phyloP scores from a whole-genome alignment of 2,888 invertebrate genomes.

The Calliopum simillimum region DNA sequence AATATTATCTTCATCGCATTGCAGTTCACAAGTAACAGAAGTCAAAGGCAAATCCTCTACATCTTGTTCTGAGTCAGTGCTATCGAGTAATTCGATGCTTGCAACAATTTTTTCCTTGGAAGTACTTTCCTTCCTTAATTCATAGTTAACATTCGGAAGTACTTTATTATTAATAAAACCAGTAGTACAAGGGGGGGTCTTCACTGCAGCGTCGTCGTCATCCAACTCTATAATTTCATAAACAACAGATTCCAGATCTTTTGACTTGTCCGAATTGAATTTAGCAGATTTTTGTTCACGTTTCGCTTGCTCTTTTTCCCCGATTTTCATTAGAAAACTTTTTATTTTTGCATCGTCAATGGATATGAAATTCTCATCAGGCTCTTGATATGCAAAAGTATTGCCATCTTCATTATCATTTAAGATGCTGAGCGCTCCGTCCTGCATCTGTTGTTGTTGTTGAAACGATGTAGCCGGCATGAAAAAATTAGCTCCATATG shows the following conservation, averaged over 20 bases:
- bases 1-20: slow-evolving; percentile 47
- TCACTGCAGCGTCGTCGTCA: slow-evolving; percentile 50
- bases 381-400: slow-evolving; percentile 58
- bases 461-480: slow-evolving; percentile 9
- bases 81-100: slow-evolving; percentile 55
- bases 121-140: slow-evolving; percentile 13
- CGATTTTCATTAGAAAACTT: slow-evolving; percentile 58
- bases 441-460: slow-evolving; percentile 35
- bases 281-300: slow-evolving; percentile 36
- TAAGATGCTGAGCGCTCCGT: slow-evolving; percentile 33
- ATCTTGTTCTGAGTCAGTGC: slow-evolving; percentile 50
- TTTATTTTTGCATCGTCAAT: slow-evolving; percentile 65
- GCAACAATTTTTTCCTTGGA: slow-evolving; percentile 54
- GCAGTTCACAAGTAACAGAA: slow-evolving; percentile 52
- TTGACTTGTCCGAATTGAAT: neutral
- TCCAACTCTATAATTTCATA: slow-evolving; percentile 58
- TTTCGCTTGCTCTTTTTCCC: slow-evolving; percentile 50
- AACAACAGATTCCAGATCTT: slow-evolving; percentile 42
- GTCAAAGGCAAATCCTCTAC: slow-evolving; percentile 46
- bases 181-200: slow-evolving; percentile 12
- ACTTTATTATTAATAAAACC: neutral
- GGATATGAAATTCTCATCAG: slow-evolving; percentile 65
- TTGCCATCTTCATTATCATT: slow-evolving; percentile 24
- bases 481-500: neutral
- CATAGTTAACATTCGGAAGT: neutral